phyloP scores from a whole-genome alignment of 2,888 invertebrate species.

The Nymphalis polychloros region DNA sequence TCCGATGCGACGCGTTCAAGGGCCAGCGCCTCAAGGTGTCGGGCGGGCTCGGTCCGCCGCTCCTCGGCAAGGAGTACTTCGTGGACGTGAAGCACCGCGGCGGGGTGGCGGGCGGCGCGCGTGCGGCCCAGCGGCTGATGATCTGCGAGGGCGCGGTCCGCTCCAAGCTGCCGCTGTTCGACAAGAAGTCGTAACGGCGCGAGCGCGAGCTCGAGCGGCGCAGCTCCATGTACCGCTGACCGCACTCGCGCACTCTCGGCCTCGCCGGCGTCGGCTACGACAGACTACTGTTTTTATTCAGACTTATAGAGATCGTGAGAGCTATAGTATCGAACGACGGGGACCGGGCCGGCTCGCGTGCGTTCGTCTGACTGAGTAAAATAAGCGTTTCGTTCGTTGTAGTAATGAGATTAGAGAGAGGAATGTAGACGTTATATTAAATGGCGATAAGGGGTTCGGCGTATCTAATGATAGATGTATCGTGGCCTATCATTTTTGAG shows the following conservation, averaged over 20 bases:
- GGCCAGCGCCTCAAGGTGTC: constrained; percentile 37
- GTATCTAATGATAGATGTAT: background rate
- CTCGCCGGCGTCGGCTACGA: constrained; percentile 5
- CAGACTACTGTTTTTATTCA: constrained; percentile 16
- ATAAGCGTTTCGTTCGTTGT: constrained; percentile 48
- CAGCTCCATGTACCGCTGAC: constrained; percentile 28
- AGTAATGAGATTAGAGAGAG: constrained; percentile 46
- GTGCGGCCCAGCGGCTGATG: constrained; percentile 85
- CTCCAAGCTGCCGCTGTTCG: constrained; percentile 92
- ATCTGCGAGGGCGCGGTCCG: constrained; percentile 93
- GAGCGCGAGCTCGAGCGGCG: constrained; percentile 32
- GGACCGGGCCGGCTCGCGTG: background rate
- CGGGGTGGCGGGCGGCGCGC: constrained; percentile 56
- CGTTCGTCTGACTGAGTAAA: constrained; percentile 50
- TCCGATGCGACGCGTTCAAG: constrained; percentile 68
- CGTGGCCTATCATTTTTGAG: constrained; percentile 20
- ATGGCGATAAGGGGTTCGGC: constrained; percentile 1
- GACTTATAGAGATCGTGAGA: constrained; percentile 3
- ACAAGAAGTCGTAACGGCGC: constrained; percentile 78
- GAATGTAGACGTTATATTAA: constrained; percentile 41
- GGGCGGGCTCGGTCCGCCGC: constrained; percentile 40
- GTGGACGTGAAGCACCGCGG: constrained; percentile 55
- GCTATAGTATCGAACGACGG: too few species aligned
- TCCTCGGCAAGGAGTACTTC: constrained; percentile 45
- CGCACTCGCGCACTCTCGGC: constrained; percentile 2